Conservation (phyloP, 2,797 vertebrate species). For the Scolopax rusticola region DNA sequence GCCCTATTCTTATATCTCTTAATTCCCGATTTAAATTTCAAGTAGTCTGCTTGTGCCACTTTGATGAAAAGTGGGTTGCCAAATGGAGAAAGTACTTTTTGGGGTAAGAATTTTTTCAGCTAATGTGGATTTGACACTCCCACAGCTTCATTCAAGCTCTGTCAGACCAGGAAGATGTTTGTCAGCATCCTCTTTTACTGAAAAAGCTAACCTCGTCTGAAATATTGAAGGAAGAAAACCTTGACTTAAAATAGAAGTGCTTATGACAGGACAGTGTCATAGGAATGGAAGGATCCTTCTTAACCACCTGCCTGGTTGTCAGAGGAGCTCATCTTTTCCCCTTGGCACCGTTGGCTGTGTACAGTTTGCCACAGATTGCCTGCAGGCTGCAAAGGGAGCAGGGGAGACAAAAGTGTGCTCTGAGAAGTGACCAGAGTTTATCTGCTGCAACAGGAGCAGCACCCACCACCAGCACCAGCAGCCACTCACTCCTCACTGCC, state of each 20-base stretch:
- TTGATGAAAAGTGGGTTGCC: not conserved
- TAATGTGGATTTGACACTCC: not conserved
- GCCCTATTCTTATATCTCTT: not conserved
- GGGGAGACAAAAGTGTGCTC: not conserved
- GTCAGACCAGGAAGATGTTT: constrained; percentile 11
- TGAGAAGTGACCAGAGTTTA: not conserved
- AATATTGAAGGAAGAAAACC: constrained; percentile 20
- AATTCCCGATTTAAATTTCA: not conserved
- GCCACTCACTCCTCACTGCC: not conserved
- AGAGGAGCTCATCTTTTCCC: constrained; percentile 5
- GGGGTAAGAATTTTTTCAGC: not conserved
- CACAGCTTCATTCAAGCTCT: not conserved
- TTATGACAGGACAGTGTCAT: constrained; percentile 30
- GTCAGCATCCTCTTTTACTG: not conserved
- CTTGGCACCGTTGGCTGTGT: not conserved
- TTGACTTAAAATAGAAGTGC: constrained; percentile 40
- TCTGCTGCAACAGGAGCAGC: not conserved
- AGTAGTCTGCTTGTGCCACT: not conserved
- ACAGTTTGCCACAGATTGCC: not conserved
- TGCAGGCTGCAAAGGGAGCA: fast-evolving
- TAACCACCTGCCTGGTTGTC: constrained; percentile 30
- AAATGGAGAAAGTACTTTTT: not conserved
- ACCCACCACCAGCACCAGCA: fast-evolving
- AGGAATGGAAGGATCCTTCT: not conserved
- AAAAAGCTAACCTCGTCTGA: constrained; percentile 19